phyloP scores from a whole-genome alignment of 2,888 invertebrate species.

The Andrena bicolor region DNA sequence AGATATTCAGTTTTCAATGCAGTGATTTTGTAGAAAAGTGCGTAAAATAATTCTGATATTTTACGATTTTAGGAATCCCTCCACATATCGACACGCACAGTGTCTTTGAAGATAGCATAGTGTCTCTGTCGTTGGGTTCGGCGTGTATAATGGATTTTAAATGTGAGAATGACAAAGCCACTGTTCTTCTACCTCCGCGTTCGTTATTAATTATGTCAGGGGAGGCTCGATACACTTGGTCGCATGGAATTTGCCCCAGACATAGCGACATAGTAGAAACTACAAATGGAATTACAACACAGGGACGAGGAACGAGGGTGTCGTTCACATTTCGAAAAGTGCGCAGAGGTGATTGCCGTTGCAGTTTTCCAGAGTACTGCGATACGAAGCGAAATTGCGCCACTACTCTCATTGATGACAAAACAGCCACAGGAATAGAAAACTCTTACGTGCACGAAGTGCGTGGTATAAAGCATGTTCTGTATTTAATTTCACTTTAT shows the following conservation, averaged over 20 bases:
- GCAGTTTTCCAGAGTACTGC: conserved; percentile 89
- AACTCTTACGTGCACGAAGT: conserved; percentile 91
- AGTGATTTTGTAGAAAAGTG: background rate
- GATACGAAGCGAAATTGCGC: conserved; percentile 86
- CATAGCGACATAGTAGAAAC: conserved; percentile 91
- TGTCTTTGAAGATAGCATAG: conserved; percentile 94
- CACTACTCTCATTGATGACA: conserved; percentile 80
- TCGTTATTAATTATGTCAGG: conserved; percentile 93
- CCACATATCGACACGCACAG: conserved; percentile 98
- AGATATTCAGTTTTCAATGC: background rate
- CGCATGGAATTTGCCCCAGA: conserved; percentile 94
- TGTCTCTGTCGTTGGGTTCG: conserved; percentile 94
- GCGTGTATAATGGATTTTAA: conserved; percentile 96
- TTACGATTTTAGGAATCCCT: conserved; percentile 91
- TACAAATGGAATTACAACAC: conserved; percentile 86
- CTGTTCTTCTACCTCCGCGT: conserved; percentile 89
- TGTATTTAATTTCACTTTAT: background rate
- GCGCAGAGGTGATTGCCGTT: conserved; percentile 87
- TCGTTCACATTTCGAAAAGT: conserved; percentile 95
- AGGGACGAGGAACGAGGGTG: conserved; percentile 87
- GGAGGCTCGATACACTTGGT: conserved; percentile 94
- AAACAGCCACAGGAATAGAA: conserved; percentile 89
- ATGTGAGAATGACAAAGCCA: conserved; percentile 87
- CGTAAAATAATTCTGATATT: conserved; percentile 4
- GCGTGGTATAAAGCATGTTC: conserved; percentile 38